Conservation (phyloP, 1,140 invertebrate species). For the Bombus huntii region DNA sequence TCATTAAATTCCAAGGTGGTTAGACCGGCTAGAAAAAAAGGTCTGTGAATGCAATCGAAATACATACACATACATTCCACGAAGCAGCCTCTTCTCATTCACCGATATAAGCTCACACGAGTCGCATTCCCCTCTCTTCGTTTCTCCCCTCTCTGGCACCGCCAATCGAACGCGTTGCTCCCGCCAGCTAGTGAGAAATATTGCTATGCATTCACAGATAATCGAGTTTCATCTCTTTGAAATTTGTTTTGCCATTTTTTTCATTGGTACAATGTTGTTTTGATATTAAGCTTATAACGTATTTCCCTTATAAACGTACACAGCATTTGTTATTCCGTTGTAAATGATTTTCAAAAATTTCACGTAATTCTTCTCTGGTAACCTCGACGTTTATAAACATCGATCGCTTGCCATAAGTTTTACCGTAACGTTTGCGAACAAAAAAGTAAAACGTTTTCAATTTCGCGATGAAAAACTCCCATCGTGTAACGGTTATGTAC, state of each 20-base stretch:
- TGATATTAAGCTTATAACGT: neutral
- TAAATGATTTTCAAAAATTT: neutral
- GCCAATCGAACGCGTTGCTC: neutral
- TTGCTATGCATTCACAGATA: conserved; percentile 7
- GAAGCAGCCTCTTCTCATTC: neutral
- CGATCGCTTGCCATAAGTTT: neutral
- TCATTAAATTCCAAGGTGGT: conserved; percentile 61
- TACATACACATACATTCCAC: conserved; percentile 37
- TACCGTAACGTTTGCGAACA: too few species aligned
- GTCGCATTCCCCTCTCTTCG: neutral
- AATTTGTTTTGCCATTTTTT: neutral
- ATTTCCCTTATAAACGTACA: neutral
- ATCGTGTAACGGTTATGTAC: neutral
- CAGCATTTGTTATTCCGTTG: neutral
- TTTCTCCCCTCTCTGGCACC: neutral
- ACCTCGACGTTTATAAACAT: neutral
- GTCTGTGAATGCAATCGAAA: conserved; percentile 33
- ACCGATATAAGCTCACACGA: neutral
- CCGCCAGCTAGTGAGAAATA: neutral
- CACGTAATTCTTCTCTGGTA: neutral
- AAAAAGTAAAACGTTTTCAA: neutral
- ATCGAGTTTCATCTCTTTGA: conserved; percentile 4
- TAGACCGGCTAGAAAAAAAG: conserved; percentile 25
- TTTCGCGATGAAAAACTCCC: neutral
- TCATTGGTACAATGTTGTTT: neutral